Conservation (phyloP, 30 jellyfish, hydroid and myxozoan species). For the Aurelia coerulea region DNA sequence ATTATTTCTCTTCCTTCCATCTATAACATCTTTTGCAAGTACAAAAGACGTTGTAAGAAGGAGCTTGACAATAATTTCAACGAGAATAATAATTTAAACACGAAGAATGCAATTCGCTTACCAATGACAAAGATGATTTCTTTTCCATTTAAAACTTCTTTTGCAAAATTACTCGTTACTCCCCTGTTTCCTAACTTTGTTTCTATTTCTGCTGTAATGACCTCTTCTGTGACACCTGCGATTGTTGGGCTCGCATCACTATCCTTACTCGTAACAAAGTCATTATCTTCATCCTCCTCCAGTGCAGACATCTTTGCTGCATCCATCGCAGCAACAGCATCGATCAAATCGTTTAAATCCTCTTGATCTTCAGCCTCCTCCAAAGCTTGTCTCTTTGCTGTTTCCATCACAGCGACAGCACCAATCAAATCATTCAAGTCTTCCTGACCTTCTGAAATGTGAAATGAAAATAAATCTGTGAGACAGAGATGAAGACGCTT, state of each 20-base stretch:
- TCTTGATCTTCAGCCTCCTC: conserved; percentile 2
- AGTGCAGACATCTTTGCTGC: background rate
- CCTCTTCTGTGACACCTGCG: conserved; percentile 57
- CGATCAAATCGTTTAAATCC: background rate
- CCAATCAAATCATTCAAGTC: conserved; percentile 20
- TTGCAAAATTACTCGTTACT: conserved; percentile 51
- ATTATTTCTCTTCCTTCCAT: too few relatives aligned
- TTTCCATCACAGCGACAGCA: conserved; percentile 14
- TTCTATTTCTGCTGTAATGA: conserved; percentile 57
- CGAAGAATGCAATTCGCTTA: background rate
- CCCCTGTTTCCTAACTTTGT: conserved; percentile 61
- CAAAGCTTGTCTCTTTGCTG: background rate
- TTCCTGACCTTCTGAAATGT: conserved; percentile 18
- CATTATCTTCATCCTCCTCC: background rate
- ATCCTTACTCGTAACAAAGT: background rate
- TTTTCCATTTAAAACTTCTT: conserved; percentile 59
- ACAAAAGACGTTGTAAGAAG: too few relatives aligned
- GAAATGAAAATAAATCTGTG: too few relatives aligned
- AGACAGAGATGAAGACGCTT: too few relatives aligned
- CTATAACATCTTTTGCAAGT: too few relatives aligned
- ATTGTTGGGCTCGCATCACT: background rate
- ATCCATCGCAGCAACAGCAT: conserved; percentile 55
- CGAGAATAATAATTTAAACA: too few relatives aligned
- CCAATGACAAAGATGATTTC: conserved; percentile 82
- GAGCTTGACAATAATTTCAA: too few relatives aligned